Base-by-base conservation (phyloP, 1,140 invertebrate genomes). In the Drosophila obscura region DNA sequence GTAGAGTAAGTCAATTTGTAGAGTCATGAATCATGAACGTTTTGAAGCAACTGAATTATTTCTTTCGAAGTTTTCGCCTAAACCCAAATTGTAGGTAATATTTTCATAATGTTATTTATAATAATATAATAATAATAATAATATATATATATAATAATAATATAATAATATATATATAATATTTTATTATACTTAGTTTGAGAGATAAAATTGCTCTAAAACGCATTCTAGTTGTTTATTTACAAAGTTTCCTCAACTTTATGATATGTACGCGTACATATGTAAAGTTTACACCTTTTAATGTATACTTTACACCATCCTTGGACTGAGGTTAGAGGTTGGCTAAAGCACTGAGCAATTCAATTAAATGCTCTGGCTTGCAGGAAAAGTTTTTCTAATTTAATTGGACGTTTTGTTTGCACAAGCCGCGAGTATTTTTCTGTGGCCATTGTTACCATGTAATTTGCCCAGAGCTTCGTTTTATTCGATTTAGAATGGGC, bases 341-440 rank as follows among this genome's bases (percentile, higher is more conserved):
- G 67, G 7, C 13, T 45, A 50, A 45, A 43, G 41, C 15, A 28
- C 48, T 13, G 13, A 26, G 63, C 74, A 85, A 85, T 77, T 85
- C 62, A 85, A 84, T 85, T 84, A 77, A 81, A 85, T 73, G 65
- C 67, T 71, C 77, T 64, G 45, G 73, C 77, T 84, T 77, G 58
- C 80, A 73, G 74, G 81, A 73, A 84, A 80, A 81, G 77, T 85
- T 85, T 67, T 63, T 71, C 67, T 84, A 80, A 84, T 80, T 84
- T 85, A 85, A 84, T 84, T 84, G 71, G 63, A 71, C 62, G 56
- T 73, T 69, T 62, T 83, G 66, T 80, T 85, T 77, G 51, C 57
- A 64, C 68, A 63, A 49, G 67, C 77, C 50, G 63, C 58, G 73
- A 61, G 62, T 76, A 79, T 73, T 78, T 82, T 60, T 53, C 45